Conservation (phyloP, 2,113 vertebrate genomes). For the Gallinago media region DNA sequence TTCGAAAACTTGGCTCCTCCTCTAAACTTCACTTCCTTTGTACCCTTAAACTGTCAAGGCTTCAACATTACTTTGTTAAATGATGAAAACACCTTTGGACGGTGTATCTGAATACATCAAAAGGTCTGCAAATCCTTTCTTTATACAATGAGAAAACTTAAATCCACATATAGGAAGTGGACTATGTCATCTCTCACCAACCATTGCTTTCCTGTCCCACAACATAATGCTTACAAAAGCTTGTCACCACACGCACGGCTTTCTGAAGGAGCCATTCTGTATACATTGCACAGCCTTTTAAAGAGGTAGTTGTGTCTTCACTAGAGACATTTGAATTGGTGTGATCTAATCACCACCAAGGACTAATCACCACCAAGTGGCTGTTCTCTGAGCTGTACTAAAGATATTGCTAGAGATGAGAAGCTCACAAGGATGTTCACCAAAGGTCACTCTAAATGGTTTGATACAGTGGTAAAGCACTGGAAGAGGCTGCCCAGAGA, state of each 20-base stretch:
- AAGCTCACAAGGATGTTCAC: background rate
- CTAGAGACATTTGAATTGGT: background rate
- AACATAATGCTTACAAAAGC: background rate
- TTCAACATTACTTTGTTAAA: background rate
- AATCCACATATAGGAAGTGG: background rate
- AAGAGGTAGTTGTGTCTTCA: background rate
- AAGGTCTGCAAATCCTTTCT: background rate
- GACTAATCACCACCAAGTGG: background rate
- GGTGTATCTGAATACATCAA: background rate
- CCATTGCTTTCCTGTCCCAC: background rate
- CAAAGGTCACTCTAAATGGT: background rate
- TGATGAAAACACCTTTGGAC: background rate
- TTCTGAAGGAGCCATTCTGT: background rate
- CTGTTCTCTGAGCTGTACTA: background rate
- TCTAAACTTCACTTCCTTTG: background rate
- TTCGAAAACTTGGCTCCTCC: background rate
- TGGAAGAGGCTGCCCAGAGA: too few species aligned
- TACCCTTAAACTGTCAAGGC: background rate
- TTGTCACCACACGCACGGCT: background rate
- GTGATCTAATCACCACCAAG: background rate
- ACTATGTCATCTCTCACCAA: background rate
- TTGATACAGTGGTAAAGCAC: too few species aligned
- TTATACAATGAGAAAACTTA: background rate
- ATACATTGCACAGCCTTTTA: rapidly evolving
- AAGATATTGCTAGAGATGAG: background rate